Evolutionary conservation across 1,140 invertebrate genomes (phyloP).

Genomic region (Uloborus diversus): DNA sequence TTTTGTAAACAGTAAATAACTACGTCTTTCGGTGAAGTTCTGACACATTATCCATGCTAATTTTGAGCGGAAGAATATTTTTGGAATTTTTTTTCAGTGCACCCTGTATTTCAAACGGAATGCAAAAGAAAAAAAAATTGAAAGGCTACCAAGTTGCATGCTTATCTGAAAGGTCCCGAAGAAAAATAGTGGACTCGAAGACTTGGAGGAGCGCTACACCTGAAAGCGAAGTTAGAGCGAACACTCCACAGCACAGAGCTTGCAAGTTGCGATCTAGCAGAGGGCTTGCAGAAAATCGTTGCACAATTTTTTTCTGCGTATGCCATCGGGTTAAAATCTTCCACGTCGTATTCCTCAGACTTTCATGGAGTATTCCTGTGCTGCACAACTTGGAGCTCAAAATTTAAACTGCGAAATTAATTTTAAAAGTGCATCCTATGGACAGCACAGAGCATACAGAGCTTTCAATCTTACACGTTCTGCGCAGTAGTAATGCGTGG

Average conservation of each 20-base stretch:
- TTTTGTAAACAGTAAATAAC: too few relatives aligned
- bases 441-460: background rate
- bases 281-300: slow-evolving; percentile 32
- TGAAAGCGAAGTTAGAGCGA: slow-evolving; percentile 18
- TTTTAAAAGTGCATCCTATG: slow-evolving; percentile 52
- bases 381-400: slow-evolving; percentile 27
- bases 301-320: slow-evolving; percentile 19
- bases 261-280: background rate
- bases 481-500: slow-evolving; percentile 52
- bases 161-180: slow-evolving; percentile 14
- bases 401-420: slow-evolving; percentile 34
- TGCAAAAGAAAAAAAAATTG: background rate
- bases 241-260: background rate
- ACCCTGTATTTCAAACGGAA: background rate
- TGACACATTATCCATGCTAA: too few relatives aligned
- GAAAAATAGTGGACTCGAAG: slow-evolving; percentile 1
- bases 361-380: slow-evolving; percentile 42
- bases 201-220: slow-evolving; percentile 15
- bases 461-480: slow-evolving; percentile 50
- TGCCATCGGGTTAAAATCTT: background rate
- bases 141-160: background rate
- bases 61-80: background rate
- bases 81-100: background rate
- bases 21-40: too few relatives aligned
- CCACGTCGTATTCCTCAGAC: slow-evolving; percentile 14